These are phyloP conservation scores for Phyllotreta cruciferae DNA, from an alignment of 2,888 invertebrate species.

Conservation along the genomic window DNA sequence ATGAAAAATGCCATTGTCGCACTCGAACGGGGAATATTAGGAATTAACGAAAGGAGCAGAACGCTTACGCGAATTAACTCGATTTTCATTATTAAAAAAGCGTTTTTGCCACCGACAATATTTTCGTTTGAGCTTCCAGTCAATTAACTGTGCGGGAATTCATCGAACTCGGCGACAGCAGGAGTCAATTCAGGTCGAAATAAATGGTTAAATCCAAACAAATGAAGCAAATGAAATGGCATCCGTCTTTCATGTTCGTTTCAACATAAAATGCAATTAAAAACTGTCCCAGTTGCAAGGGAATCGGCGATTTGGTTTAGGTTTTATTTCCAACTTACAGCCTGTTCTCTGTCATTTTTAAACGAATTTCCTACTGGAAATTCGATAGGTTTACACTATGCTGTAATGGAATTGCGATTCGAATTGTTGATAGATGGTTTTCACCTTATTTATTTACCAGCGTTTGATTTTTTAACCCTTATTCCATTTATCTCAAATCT, in stretches of 20 bases:
- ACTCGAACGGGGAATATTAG: too few species aligned
- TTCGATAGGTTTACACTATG: too few species aligned
- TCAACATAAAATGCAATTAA: constrained; percentile 28
- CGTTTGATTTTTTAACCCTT: too few species aligned
- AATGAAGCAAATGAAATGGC: constrained; percentile 30
- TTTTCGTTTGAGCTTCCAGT: constrained; percentile 16
- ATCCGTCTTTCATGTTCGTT: constrained; percentile 32
- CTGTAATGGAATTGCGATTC: too few species aligned
- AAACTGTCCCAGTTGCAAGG: constrained; percentile 23
- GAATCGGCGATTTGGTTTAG: constrained; percentile 20
- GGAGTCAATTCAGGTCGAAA: constrained; percentile 29
- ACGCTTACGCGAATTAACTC: too few species aligned
- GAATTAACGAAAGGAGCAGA: too few species aligned
- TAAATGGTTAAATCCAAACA: constrained; percentile 35
- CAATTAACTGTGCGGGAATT: constrained; percentile 13
- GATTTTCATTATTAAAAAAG: background rate
- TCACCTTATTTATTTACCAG: too few species aligned
- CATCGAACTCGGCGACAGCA: constrained; percentile 8
- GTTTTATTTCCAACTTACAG: constrained; percentile 17
- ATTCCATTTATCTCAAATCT: too few species aligned
- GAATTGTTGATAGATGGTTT: too few species aligned
- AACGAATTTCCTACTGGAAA: background rate
- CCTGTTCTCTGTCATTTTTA: background rate
- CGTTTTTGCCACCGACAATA: constrained; percentile 2
- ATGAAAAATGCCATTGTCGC: too few species aligned